A percentile compares a stretch with the other conserved stretches of the same genome.
These are phyloP conservation scores for Pilophorus perplexus DNA, from an alignment of 2,888 invertebrate species.

Conservation along the genomic window DNA sequence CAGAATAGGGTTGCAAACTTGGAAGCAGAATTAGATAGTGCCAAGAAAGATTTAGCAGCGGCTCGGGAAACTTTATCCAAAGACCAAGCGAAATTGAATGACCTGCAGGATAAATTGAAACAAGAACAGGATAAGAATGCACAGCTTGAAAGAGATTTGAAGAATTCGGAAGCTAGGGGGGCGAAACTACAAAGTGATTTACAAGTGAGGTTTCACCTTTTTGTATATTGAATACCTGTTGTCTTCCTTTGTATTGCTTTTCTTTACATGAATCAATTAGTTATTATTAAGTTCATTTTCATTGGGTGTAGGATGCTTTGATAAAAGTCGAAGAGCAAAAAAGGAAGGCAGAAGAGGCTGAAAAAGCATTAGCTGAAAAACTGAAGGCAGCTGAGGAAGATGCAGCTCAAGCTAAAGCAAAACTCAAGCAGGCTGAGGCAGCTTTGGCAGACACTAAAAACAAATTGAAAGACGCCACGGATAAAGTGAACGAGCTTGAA, in stretches of 20 bases:
- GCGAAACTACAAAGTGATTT: too few species aligned
- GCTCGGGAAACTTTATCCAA: background rate
- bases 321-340: too few species aligned
- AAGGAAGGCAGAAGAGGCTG: background rate
- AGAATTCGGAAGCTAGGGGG: background rate
- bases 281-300: too few species aligned
- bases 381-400: conserved; percentile 5
- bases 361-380: conserved; percentile 12
- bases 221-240: too few species aligned
- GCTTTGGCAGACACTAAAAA: background rate
- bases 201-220: too few species aligned
- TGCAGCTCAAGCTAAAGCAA: conserved; percentile 1
- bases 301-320: too few species aligned
- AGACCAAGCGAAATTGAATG: background rate
- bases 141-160: background rate
- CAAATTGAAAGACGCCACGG: conserved; percentile 28
- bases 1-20: background rate
- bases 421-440: background rate
- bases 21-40: background rate
- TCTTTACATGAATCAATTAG: too few species aligned
- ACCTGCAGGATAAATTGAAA: background rate
- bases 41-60: background rate
- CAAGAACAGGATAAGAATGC: background rate
- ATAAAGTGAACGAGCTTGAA: conserved; percentile 5
- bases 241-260: too few species aligned